Evolutionary conservation across 2,113 vertebrate species (phyloP), one percentile per base, ranked within the genome.

Genomic region (Oreamnos americanus): DNA sequence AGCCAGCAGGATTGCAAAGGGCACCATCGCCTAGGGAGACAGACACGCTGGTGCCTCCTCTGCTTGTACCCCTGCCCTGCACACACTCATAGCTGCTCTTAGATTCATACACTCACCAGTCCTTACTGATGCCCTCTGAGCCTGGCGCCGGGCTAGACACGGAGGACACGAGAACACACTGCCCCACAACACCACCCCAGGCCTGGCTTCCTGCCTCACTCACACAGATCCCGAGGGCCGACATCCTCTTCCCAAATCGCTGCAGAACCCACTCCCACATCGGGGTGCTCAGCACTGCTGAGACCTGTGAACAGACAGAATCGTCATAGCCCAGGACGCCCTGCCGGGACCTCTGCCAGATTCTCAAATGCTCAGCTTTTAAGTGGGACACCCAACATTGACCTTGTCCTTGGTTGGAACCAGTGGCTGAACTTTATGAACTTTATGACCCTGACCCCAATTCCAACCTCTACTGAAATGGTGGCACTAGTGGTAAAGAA

Each of bases 231-330:
- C 99, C 99, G 25, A 99, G 99, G 7, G 99, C 99, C 3, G 99
- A 99, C 0, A 98, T 99, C 98, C 99, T 99, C 99, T 99, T 99
- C n/a, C 99, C 99, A 97, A 99, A 99, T 97, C 98, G 98, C 97
- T 99, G 98, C 87, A 99, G 99, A 87, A 99, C 99, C 99, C 99
- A 99, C 94, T 99, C 99, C 99, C 99, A 99, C 93, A 99, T 97
- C 0, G 99, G 99, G 94, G 99, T 99, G 82, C 99, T 99, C 95
- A 99, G 98, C 6, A 98, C 99, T 3, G 99, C 99, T 2, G 99
- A 99, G 64, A 99, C 98, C 99, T 99, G 98, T 47, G 93, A 91
- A 43, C 45, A 43, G 55, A 97, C 47, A 33, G 74, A 45, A 3
- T 21, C 5, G 0, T 57, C 85, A 64, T 30, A 1, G n/a, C 21